Conservation (phyloP, 2,888 invertebrate species). For the Aproaerema taeniolella region DNA sequence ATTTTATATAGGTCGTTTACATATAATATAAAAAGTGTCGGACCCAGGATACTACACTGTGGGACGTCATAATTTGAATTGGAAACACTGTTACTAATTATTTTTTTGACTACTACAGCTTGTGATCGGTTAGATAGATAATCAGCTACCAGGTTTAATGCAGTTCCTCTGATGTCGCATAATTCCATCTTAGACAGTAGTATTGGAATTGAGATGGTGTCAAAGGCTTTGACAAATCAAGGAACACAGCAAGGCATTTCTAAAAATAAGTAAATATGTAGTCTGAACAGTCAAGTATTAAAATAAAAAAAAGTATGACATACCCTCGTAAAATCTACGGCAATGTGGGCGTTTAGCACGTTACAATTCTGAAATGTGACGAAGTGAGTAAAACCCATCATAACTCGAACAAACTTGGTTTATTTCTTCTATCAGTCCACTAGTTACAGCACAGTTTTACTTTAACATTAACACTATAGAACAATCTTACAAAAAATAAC, state of each 20-base stretch:
- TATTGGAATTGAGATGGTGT: not conserved
- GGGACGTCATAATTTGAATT: not conserved
- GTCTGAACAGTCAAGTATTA: too few relatives aligned
- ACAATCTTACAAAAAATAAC: too few relatives aligned
- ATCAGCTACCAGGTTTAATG: not conserved
- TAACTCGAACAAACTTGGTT: too few relatives aligned
- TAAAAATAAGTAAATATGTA: too few relatives aligned
- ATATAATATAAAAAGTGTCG: not conserved
- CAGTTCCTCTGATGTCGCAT: not conserved
- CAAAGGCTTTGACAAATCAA: not conserved
- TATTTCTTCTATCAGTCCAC: too few relatives aligned
- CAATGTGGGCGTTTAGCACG: too few relatives aligned
- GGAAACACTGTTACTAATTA: not conserved
- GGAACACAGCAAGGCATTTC: not conserved
- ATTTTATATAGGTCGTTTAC: not conserved
- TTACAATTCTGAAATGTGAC: too few relatives aligned
- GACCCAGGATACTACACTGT: not conserved
- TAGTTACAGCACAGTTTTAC: too few relatives aligned
- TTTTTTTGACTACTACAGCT: not conserved
- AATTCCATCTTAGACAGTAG: not conserved
- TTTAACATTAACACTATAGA: too few relatives aligned
- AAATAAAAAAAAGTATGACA: too few relatives aligned
- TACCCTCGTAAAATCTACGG: too few relatives aligned
- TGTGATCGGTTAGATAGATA: not conserved
- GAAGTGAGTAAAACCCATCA: too few relatives aligned